These are phyloP conservation scores for Tichodroma muraria DNA, from an alignment of 2,113 vertebrate genomes.

Conservation along the genomic window DNA sequence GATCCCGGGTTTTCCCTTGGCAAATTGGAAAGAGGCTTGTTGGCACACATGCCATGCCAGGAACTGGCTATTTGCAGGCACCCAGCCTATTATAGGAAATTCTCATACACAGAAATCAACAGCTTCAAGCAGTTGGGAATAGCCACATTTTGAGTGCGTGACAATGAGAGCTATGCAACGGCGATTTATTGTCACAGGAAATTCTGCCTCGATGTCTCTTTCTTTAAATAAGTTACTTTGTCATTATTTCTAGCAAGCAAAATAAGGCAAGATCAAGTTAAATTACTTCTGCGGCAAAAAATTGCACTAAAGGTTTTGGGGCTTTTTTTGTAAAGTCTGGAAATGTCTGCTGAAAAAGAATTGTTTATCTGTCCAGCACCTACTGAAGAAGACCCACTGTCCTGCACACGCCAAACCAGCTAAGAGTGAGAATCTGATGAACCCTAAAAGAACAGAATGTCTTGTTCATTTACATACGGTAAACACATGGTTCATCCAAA, in stretches of 20 bases:
- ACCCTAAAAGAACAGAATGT: constrained; percentile 68
- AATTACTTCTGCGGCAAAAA: not conserved
- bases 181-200: not conserved
- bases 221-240: not conserved
- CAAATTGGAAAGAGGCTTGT: not conserved
- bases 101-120: not conserved
- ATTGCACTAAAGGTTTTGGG: not conserved
- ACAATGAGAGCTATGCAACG: not conserved
- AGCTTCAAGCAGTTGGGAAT: not conserved
- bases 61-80: not conserved
- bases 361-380: not conserved
- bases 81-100: not conserved
- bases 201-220: not conserved
- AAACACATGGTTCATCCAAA: constrained; percentile 70
- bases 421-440: constrained; percentile 1
- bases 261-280: not conserved
- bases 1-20: not conserved
- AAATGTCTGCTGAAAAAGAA: not conserved
- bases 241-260: not conserved
- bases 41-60: not conserved
- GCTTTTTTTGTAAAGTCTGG: not conserved
- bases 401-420: constrained; percentile 7
- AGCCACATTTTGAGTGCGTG: not conserved
- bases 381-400: not conserved
- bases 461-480: constrained; percentile 72